Base-by-base conservation (phyloP, 1,140 invertebrate genomes). In the Meloidogyne hapla region DNA sequence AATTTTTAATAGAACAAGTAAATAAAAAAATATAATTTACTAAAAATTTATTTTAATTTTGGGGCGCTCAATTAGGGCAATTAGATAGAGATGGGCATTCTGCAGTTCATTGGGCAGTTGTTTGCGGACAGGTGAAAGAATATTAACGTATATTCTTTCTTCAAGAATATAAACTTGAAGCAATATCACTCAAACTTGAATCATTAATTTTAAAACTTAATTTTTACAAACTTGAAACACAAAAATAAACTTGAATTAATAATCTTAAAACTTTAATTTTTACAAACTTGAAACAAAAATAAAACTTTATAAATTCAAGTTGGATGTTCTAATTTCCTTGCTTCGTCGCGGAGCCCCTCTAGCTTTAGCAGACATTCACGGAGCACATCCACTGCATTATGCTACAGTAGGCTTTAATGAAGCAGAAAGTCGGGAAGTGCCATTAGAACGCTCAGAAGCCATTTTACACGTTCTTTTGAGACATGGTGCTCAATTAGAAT, bases 351-450 rank as follows among this genome's bases (percentile, higher is more conserved):
- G 93, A 4, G 94, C 93, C 0, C 91, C 92, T 79, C 90, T 94
- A 15, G 92, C 92, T 0, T 92, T 92, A 0, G 91, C 94, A 0
- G 96, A 98, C 88, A 61, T 75, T 13, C 94, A 97, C 85, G 93
- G 94, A 6, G 96, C 95, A 12, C 94, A 93, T 84, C 94, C 96
- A 0, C 89, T 98, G 26, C 96, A 99, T 88, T 99, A 98, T 89
- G 95, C 95, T 0, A 94, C 95, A 23, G 67, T 76, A 28, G 56
- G 12, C 6, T 26, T n/a, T 18, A 40, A 18, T 8, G 21, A 61
- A 25, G 95, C 97, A 88, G 94, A 96, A 91, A 94, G 94, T n/a
- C 48, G 1, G 15, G 94, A 84, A 61, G 48, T 82, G 12, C 56
- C 81, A 21, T 26, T 63, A 38, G 76, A 84, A 68, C 73, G 83